Evolutionary conservation across 2,888 invertebrate species (phyloP).

Genomic region (Tetragnatha montana): DNA sequence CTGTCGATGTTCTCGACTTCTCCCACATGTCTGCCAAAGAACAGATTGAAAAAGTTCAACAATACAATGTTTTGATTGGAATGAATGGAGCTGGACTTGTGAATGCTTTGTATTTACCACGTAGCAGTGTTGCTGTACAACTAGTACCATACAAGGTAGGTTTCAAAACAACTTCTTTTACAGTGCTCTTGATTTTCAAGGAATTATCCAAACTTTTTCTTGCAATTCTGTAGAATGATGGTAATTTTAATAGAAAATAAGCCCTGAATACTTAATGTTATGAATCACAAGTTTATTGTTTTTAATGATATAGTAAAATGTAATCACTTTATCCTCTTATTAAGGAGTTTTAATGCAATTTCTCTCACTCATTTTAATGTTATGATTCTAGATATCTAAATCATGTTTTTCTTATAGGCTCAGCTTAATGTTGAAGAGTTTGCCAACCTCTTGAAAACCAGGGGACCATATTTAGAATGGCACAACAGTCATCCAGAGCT

Average conservation of each 20-base stretch:
- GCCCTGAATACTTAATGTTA: too few species aligned
- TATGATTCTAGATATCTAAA: background rate
- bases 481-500: constrained; percentile 66
- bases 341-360: too few species aligned
- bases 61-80: constrained; percentile 73
- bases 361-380: too few species aligned
- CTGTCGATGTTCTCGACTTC: constrained; percentile 73
- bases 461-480: constrained; percentile 69
- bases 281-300: too few species aligned
- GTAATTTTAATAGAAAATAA: too few species aligned
- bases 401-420: constrained; percentile 56
- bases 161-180: background rate
- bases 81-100: constrained; percentile 74
- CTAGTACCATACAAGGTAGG: constrained; percentile 73
- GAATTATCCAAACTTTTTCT: too few species aligned
- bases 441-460: constrained; percentile 57
- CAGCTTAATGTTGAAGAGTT: constrained; percentile 69
- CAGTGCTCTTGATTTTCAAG: too few species aligned
- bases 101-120: constrained; percentile 73
- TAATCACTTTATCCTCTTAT: too few species aligned
- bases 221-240: too few species aligned
- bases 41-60: constrained; percentile 73
- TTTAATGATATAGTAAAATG: too few species aligned
- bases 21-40: constrained; percentile 71
- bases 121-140: constrained; percentile 73